Evolutionary conservation across 2,888 invertebrate species (phyloP).

Genomic region (Alsophila aescularia): DNA sequence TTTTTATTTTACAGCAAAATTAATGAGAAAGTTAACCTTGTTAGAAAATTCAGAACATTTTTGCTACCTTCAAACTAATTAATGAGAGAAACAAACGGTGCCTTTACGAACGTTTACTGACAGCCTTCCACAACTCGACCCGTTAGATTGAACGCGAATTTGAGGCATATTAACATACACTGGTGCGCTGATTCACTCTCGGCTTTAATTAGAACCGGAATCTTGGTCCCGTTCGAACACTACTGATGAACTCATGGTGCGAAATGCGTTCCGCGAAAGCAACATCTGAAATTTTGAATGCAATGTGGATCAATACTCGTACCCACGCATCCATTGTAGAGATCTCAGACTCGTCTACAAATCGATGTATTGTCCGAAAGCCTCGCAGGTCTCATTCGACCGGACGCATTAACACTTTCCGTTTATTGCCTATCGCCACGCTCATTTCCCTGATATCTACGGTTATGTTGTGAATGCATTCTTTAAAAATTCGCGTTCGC

Average conservation of each 20-base stretch:
- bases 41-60: not conserved
- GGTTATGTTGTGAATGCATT: slow-evolving; percentile 42
- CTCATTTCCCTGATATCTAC: slow-evolving; percentile 48
- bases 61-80: slow-evolving; percentile 3
- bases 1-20: not conserved
- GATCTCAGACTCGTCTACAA: slow-evolving; percentile 35
- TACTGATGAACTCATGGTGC: slow-evolving; percentile 57
- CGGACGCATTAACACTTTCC: slow-evolving; percentile 49
- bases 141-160: slow-evolving; percentile 67
- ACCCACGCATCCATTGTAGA: slow-evolving; percentile 43
- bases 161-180: slow-evolving; percentile 68
- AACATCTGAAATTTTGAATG: slow-evolving; percentile 62
- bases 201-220: slow-evolving; percentile 75
- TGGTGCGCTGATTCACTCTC: slow-evolving; percentile 66
- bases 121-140: slow-evolving; percentile 50
- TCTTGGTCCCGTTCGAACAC: slow-evolving; percentile 67
- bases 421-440: slow-evolving; percentile 54
- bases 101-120: slow-evolving; percentile 15
- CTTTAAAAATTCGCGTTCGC: slow-evolving; percentile 28
- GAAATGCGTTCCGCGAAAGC: slow-evolving; percentile 70
- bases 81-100: slow-evolving; percentile 10
- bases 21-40: not conserved
- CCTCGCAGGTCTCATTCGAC: slow-evolving; percentile 39
- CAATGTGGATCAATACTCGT: slow-evolving; percentile 59
- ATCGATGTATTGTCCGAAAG: slow-evolving; percentile 31